Percentiles rank a stretch among this genome's conserved stretches.
Conservation (phyloP, 1,140 invertebrate genomes). For the silkworm (Bombyx mori) region ASM3026992v2 NC_085131.1:8954501-8955000, state of each 20-base stretch:
- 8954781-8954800: no score
- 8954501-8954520: neutral
- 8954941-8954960: no score
- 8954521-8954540: conserved; percentile 41
- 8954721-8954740: neutral
- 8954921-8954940: no score
- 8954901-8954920: no score
- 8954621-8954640: conserved; percentile 38
- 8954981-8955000: no score
- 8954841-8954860: no score
- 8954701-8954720: neutral
- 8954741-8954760: neutral
- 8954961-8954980: no score
- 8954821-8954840: no score
- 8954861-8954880: no score
- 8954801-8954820: no score
- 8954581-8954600: conserved; percentile 70
- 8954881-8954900: no score
- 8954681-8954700: neutral
- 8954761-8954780: no score
- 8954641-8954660: conserved; percentile 63
- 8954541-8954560: conserved; percentile 66
- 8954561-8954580: conserved; percentile 78
- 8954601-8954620: conserved; percentile 49
- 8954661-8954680: conserved; percentile 51